These are phyloP conservation scores for Patiria miniata DNA, from an alignment of 35 echinoderm and acorn worm species.

Conservation along the genomic window DNA sequence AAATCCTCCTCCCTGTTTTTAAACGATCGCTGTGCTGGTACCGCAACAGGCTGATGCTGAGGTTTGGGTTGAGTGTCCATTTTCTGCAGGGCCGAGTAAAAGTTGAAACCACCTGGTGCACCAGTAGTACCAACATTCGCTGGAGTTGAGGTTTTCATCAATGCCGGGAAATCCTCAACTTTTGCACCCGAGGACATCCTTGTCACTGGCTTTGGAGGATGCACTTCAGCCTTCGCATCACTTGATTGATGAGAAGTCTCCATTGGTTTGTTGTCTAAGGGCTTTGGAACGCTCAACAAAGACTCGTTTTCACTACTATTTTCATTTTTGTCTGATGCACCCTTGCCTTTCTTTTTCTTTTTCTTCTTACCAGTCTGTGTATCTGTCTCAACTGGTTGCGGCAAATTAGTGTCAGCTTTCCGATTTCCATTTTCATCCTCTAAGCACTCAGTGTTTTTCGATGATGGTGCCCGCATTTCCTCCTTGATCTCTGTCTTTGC, in stretches of 20 bases:
- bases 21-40: neutral
- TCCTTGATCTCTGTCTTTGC: constrained; percentile 21
- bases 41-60: neutral
- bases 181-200: neutral
- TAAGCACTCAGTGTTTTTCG: neutral
- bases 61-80: constrained; percentile 6
- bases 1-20: constrained; percentile 62
- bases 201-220: neutral
- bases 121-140: neutral
- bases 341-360: constrained; percentile 32
- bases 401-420: neutral
- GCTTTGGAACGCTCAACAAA: neutral
- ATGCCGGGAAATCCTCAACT: constrained; percentile 40
- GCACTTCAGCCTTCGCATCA: neutral
- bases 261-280: too few relatives aligned
- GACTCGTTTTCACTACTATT: neutral
- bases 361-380: constrained; percentile 31
- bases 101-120: neutral
- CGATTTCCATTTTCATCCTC: neutral
- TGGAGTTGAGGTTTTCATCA: neutral
- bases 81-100: constrained; percentile 8
- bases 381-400: neutral
- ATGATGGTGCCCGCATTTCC: neutral
- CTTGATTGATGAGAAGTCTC: neutral
- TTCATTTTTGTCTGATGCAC: neutral